Conservation (phyloP, 2,888 invertebrate species). For the Aromia moschata region DNA sequence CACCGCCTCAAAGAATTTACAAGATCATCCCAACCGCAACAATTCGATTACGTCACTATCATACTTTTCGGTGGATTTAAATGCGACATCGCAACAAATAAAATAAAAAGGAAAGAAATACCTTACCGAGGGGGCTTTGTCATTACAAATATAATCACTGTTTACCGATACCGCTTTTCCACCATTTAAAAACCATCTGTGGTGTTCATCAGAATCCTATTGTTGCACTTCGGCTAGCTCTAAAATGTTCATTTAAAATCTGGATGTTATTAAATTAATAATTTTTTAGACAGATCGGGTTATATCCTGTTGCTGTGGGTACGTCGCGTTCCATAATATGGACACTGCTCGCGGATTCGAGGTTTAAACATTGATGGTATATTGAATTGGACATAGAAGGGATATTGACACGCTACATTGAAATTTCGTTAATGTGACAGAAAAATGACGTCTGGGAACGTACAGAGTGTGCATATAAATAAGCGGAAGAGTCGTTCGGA, state of each 20-base stretch:
- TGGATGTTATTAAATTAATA: slow-evolving; percentile 7
- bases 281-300: slow-evolving; percentile 6
- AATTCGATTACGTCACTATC: too few species aligned
- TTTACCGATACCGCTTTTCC: slow-evolving; percentile 22
- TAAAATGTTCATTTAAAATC: slow-evolving; percentile 17
- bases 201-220: slow-evolving; percentile 8
- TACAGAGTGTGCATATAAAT: slow-evolving; percentile 21
- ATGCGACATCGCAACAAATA: too few species aligned
- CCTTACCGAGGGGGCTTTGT: slow-evolving; percentile 9
- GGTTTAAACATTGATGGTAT: slow-evolving; percentile 24
- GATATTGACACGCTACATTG: slow-evolving; percentile 32
- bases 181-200: slow-evolving; percentile 6
- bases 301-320: slow-evolving; percentile 7
- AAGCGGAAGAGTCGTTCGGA: too few species aligned
- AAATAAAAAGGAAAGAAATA: too few species aligned
- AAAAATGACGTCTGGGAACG: slow-evolving; percentile 13
- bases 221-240: background rate
- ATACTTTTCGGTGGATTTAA: too few species aligned
- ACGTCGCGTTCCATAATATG: slow-evolving; percentile 22
- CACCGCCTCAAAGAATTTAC: too few species aligned
- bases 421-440: slow-evolving; percentile 33
- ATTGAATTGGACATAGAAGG: slow-evolving; percentile 6
- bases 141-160: slow-evolving; percentile 25
- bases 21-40: too few species aligned
- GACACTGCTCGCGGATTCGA: background rate